A percentile compares a stretch with the other conserved stretches of the same genome.
Evolutionary conservation across 2,888 invertebrate genomes (phyloP).

Genomic region (Cistogaster globosa): DNA sequence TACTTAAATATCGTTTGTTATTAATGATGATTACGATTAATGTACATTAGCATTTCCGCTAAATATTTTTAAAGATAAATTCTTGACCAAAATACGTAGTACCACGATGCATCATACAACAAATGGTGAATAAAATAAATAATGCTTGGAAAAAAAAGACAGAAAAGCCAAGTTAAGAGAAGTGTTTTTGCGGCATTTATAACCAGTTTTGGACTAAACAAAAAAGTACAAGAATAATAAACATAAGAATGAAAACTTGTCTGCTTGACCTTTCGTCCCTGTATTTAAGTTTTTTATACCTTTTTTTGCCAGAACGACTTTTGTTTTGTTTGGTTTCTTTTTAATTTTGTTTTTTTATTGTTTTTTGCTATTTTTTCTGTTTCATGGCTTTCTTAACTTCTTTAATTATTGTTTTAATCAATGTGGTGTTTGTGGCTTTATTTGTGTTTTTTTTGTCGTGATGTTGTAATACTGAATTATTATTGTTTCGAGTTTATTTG

Average conservation of each 20-base stretch:
- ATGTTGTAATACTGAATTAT: constrained; percentile 49
- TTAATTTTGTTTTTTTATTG: constrained; percentile 2
- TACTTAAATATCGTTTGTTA: no score
- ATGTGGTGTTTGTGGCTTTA: constrained; percentile 17
- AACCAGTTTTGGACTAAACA: constrained; percentile 53
- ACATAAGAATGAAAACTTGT: constrained; percentile 37
- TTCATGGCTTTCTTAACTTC: constrained; percentile 29
- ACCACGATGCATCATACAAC: not conserved
- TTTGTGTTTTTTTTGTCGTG: not conserved
- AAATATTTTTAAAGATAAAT: constrained; percentile 45
- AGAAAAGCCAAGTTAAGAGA: constrained; percentile 35
- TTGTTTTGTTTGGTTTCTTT: constrained; percentile 46
- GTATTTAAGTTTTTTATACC: constrained; percentile 22
- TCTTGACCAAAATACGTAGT: constrained; percentile 53
- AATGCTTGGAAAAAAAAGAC: not conserved
- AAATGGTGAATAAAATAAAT: constrained; percentile 3
- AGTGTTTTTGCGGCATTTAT: constrained; percentile 6
- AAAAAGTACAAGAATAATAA: constrained; percentile 22
- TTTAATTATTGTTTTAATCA: constrained; percentile 37
- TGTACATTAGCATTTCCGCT: constrained; percentile 41
- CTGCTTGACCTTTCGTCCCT: constrained; percentile 70
- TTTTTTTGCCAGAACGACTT: not conserved
- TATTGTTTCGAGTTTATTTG: constrained; percentile 11
- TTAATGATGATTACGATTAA: no score
- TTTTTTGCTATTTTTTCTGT: not conserved